phyloP scores from a whole-genome alignment of 1,140 invertebrate genomes.

The Bombus pyrosoma region DNA sequence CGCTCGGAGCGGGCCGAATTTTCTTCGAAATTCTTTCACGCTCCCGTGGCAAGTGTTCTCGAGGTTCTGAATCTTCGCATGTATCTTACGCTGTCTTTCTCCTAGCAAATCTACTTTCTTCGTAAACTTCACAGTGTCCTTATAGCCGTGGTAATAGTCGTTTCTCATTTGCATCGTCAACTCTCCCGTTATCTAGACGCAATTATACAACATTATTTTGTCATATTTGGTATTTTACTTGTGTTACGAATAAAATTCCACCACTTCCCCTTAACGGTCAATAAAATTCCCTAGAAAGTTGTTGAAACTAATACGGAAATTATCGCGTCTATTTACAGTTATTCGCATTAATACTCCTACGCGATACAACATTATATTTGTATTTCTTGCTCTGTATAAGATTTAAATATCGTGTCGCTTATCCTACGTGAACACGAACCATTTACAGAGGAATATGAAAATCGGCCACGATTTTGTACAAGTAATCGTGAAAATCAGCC shows the following conservation, averaged over 20 bases:
- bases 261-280: accelerated
- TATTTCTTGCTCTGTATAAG: too few species aligned
- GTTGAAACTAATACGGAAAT: too few species aligned
- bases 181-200: constrained; percentile 49
- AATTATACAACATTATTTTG: background rate
- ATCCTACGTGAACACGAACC: too few species aligned
- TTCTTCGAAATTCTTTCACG: constrained; percentile 56
- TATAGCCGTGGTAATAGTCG: constrained; percentile 61
- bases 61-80: constrained; percentile 61
- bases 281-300: background rate
- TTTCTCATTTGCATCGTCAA: constrained; percentile 51
- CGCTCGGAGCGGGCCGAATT: constrained; percentile 60
- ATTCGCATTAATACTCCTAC: too few species aligned
- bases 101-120: constrained; percentile 62
- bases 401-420: too few species aligned
- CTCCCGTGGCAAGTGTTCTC: constrained; percentile 45
- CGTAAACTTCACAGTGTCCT: constrained; percentile 52
- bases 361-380: too few species aligned
- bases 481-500: too few species aligned
- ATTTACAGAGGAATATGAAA: too few species aligned
- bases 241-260: background rate
- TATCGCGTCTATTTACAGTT: too few species aligned
- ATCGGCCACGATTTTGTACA: too few species aligned
- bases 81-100: constrained; percentile 50
- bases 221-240: background rate